A percentile compares a stretch with the other conserved stretches of the same genome.
Evolutionary conservation across 1,140 invertebrate genomes (phyloP).

Genomic region (Chrysomallon squamiferum): DNA sequence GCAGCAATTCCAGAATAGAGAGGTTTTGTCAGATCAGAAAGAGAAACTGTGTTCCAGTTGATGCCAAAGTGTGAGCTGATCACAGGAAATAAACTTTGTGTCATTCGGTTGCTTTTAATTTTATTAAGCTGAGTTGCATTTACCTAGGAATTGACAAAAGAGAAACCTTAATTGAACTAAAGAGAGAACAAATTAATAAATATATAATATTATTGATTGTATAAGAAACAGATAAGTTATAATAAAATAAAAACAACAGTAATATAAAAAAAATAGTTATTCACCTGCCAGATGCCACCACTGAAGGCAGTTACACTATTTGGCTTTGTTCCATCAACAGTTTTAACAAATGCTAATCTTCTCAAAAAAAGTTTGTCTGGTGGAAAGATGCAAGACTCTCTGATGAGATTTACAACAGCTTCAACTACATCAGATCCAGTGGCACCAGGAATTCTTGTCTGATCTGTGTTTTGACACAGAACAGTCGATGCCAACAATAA

Average conservation of each 20-base stretch:
- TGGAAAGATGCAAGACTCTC: slow-evolving; percentile 22
- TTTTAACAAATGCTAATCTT: slow-evolving; percentile 32
- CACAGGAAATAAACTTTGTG: not conserved
- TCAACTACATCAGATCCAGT: slow-evolving; percentile 21
- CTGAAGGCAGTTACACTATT: slow-evolving; percentile 28
- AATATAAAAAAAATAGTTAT: no score
- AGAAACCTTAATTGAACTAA: not conserved
- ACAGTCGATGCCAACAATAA: no score
- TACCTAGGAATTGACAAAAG: slow-evolving; percentile 12
- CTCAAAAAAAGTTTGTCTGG: slow-evolving; percentile 34
- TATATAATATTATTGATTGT: not conserved
- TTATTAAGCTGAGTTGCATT: slow-evolving; percentile 20
- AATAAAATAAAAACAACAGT: no score
- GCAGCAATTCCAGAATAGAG: slow-evolving; percentile 51
- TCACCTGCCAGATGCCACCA: slow-evolving; percentile 47
- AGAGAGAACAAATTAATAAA: not conserved
- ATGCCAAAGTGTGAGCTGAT: slow-evolving; percentile 40
- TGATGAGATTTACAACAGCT: slow-evolving; percentile 19
- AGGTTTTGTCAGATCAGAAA: slow-evolving; percentile 42
- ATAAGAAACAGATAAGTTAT: no score
- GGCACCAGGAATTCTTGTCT: slow-evolving; percentile 6
- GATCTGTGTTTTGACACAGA: slow-evolving; percentile 1
- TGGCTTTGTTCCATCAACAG: slow-evolving; percentile 24
- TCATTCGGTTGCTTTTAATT: not conserved
- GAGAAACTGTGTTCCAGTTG: slow-evolving; percentile 34